A percentile compares a stretch with the other conserved stretches of the same genome.
These are phyloP conservation scores for Gymnothorax javanicus DNA, from an alignment of 2,797 vertebrate genomes.

Conservation along the genomic window DNA sequence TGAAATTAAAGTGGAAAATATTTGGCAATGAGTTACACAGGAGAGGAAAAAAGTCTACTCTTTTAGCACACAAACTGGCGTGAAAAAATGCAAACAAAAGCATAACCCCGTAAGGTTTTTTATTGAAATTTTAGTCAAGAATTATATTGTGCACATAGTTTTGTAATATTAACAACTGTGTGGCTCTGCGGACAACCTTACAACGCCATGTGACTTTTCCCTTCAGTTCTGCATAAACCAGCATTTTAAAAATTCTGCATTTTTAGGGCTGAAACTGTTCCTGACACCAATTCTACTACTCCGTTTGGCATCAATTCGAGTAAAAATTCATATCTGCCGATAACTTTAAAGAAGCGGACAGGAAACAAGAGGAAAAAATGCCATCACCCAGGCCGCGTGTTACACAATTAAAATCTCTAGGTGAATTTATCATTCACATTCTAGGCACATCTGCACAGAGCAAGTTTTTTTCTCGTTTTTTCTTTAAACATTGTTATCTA, in stretches of 20 bases:
- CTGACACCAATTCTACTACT: not conserved
- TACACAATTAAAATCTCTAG: not conserved
- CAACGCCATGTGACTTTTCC: not conserved
- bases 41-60: not conserved
- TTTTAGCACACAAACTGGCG: not conserved
- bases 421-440: not conserved
- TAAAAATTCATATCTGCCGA: not conserved
- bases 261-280: not conserved
- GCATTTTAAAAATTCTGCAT: not conserved
- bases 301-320: not conserved
- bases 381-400: not conserved
- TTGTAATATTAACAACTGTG: not conserved
- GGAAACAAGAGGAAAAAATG: not conserved
- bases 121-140: not conserved
- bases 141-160: not conserved
- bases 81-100: not conserved
- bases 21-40: too few species aligned
- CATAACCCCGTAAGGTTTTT: not conserved
- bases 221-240: not conserved
- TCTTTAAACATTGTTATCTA: constrained; percentile 2
- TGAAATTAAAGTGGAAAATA: too few species aligned
- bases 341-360: not conserved
- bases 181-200: not conserved
- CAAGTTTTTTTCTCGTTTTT: not conserved
- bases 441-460: not conserved